Base-by-base conservation (phyloP, 2,888 invertebrate genomes). In the Phyllotreta striolata region DNA sequence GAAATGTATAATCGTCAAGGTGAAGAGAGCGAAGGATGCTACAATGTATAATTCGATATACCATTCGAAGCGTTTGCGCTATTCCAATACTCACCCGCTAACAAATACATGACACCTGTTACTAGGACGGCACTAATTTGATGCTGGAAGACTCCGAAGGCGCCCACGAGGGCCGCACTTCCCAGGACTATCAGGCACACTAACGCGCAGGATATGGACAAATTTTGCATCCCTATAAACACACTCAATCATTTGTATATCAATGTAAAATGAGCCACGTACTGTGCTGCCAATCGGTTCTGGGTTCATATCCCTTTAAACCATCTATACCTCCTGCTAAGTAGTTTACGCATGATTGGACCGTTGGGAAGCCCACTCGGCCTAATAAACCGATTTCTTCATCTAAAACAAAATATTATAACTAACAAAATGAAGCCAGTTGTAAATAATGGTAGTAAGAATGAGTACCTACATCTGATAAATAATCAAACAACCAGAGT, bases 91-190 rank as follows among this genome's bases (percentile, higher is more conserved):
- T 83, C 81, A 95, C 95, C 95, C 80, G 96, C 95, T 78, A 96
- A 83, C 62, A 95, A 85, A 81, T 96, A 96, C 91, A 96, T 94
- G 57, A 96, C 96, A 9, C 96, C 96, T 0, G 96, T 96, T 44
- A 96, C 91, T 62, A 96, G 87, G 39, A 96, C 95, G 1, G 96
- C 95, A 75, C 95, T 95, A 77, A 96, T 95, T 83, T 96, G 96
- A 76, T 93, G 92, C 80, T 93, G 90, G 78, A 93, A 89, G 24
- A 96, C 87, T 4, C 96, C 95, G 79, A 96, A 93, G 51, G 91
- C 88, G 13, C 96, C 96, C 2, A 96, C 92, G 62, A 95, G 83
- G 3, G 94, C 92, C 0, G 96, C 94, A 72, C 92, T 91, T 54
- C 93, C 92, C 69, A 96, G 81, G 63, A 96, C 90, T 74, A 96